A percentile compares a stretch with the other conserved stretches of the same genome.
These are phyloP conservation scores for Pseudochirops cupreus DNA, from an alignment of 2,797 vertebrate genomes.

Conservation along the genomic window DNA sequence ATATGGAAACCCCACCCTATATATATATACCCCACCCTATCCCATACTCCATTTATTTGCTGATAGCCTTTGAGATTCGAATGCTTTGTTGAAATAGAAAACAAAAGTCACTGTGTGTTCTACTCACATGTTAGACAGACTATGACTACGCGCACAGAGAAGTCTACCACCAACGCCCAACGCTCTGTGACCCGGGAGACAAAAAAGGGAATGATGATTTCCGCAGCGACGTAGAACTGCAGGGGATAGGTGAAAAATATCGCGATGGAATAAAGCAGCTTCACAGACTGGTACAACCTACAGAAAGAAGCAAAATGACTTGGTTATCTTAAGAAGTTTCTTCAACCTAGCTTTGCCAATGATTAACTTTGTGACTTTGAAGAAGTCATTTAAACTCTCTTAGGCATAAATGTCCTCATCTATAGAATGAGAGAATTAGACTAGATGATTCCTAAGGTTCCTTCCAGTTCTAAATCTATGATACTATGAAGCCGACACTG, in stretches of 20 bases:
- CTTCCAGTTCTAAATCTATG: background rate
- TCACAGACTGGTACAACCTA: slow-evolving; percentile 97
- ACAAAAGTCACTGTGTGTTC: background rate
- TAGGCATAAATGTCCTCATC: background rate
- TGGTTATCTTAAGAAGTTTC: background rate
- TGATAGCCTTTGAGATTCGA: background rate
- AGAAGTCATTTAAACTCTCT: background rate
- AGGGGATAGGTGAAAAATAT: slow-evolving; percentile 97
- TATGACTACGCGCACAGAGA: slow-evolving; percentile 88
- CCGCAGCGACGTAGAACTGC: slow-evolving; percentile 97
- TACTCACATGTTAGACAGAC: slow-evolving; percentile 96
- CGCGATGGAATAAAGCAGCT: slow-evolving; percentile 95
- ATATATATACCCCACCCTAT: background rate
- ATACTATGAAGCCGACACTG: background rate
- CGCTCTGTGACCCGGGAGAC: slow-evolving; percentile 85
- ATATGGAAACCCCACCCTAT: background rate
- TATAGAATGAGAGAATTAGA: background rate
- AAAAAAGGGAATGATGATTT: slow-evolving; percentile 92
- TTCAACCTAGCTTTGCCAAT: background rate
- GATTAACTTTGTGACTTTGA: background rate
- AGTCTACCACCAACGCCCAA: slow-evolving; percentile 87
- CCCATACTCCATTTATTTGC: too few species aligned
- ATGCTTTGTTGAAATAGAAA: background rate
- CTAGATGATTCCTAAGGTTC: background rate
- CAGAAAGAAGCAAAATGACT: background rate